phyloP scores from a whole-genome alignment of 2,797 vertebrate genomes.

The Steatocranus sp. region DNA sequence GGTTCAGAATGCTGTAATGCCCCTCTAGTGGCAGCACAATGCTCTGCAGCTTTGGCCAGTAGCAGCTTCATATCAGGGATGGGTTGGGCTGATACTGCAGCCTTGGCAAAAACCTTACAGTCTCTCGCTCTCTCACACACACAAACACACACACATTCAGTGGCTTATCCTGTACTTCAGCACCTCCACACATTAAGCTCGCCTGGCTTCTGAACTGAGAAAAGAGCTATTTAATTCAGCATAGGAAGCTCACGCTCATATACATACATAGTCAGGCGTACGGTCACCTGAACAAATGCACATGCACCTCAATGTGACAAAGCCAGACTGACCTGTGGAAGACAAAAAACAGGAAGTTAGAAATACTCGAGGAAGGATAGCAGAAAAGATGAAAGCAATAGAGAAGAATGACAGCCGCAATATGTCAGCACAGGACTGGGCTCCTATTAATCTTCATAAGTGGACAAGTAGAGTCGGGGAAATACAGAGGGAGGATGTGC shows the following conservation, averaged over 20 bases:
- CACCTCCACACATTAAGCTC: constrained; percentile 22
- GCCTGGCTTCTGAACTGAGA: constrained; percentile 16
- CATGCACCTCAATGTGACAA: constrained; percentile 11
- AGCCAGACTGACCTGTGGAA: constrained; percentile 46
- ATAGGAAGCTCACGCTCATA: background rate
- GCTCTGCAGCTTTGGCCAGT: constrained; percentile 22
- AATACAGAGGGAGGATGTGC: constrained; percentile 33
- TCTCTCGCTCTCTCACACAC: background rate
- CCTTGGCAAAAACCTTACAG: constrained; percentile 18
- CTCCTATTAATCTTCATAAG: constrained; percentile 51
- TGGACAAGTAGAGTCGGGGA: constrained; percentile 7
- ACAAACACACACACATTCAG: constrained; percentile 1
- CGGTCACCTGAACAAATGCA: background rate
- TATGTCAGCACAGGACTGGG: constrained; percentile 13
- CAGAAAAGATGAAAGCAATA: constrained; percentile 42
- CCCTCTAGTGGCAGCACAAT: constrained; percentile 23
- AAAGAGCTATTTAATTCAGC: constrained; percentile 8
- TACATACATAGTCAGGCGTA: background rate
- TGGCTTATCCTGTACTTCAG: constrained; percentile 17
- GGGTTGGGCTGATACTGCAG: constrained; percentile 45
- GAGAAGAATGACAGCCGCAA: constrained; percentile 42
- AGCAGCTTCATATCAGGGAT: background rate
- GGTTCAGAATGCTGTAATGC: background rate
- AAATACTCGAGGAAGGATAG: constrained; percentile 17
- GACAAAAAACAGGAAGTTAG: constrained; percentile 47